Conservation (phyloP, 2,797 vertebrate genomes). For the Poecile montanus region DNA sequence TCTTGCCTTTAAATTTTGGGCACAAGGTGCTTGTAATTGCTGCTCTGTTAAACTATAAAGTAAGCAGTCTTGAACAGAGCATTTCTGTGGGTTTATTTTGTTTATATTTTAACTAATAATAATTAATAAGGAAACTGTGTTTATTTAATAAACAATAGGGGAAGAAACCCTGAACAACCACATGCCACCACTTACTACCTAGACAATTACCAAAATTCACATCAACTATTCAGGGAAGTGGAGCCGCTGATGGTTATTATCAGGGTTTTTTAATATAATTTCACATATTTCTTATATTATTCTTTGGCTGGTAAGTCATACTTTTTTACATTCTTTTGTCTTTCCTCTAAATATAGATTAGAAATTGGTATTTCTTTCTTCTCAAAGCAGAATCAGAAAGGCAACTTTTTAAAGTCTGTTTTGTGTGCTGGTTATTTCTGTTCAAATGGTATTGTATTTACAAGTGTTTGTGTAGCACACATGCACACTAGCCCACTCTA, state of each 20-base stretch:
- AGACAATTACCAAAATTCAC: not conserved
- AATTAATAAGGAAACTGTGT: not conserved
- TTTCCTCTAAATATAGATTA: not conserved
- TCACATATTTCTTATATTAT: not conserved
- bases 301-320: not conserved
- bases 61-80: not conserved
- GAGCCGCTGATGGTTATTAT: not conserved
- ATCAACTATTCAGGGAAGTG: not conserved
- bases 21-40: not conserved
- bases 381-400: not conserved
- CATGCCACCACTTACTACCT: not conserved
- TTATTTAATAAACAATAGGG: not conserved
- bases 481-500: not conserved
- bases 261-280: not conserved
- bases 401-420: not conserved
- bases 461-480: not conserved
- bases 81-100: rapidly evolving
- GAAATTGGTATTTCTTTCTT: not conserved
- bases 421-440: not conserved
- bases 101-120: not conserved
- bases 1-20: not conserved
- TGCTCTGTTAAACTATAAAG: not conserved
- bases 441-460: conserved; percentile 3
- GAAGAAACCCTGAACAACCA: not conserved
- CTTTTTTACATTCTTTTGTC: not conserved